Percentiles rank a stretch among this genome's conserved stretches.
phyloP scores from a whole-genome alignment of 2,888 invertebrate species.

The Abrostola triplasia region DNA sequence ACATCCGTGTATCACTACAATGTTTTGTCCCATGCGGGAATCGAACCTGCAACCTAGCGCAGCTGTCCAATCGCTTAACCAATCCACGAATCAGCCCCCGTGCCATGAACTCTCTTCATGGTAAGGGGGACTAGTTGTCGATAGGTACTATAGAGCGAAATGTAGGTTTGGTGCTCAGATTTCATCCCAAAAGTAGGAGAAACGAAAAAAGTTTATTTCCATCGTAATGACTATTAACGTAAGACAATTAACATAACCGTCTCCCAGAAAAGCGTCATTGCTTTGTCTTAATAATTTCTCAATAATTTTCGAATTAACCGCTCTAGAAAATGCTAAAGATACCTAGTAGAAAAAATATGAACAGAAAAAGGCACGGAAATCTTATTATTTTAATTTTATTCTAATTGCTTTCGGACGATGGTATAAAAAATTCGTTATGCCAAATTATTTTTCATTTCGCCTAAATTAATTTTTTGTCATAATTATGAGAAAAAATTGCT shows the following conservation, averaged over 20 bases:
- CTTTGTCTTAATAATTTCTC: background rate
- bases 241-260: conserved; percentile 1
- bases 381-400: conserved; percentile 45
- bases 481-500: conserved; percentile 53
- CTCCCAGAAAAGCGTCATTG: background rate
- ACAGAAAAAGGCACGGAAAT: conserved; percentile 19
- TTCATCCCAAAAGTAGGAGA: background rate
- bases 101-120: too few species aligned
- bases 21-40: too few species aligned
- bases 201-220: background rate
- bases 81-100: too few species aligned
- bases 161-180: too few species aligned
- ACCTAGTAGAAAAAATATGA: conserved; percentile 6
- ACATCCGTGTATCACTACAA: too few species aligned
- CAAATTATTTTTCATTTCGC: conserved; percentile 63
- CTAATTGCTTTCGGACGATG: conserved; percentile 47
- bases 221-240: background rate
- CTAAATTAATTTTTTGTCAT: conserved; percentile 63
- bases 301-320: conserved; percentile 19
- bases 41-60: too few species aligned
- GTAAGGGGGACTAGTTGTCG: too few species aligned
- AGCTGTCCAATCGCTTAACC: too few species aligned
- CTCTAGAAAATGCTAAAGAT: background rate
- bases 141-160: too few species aligned
- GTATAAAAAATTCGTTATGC: conserved; percentile 65